A percentile compares a stretch with the other conserved stretches of the same genome.
phyloP scores from a whole-genome alignment of 1,140 invertebrate species.

The Sycophila sp. region DNA sequence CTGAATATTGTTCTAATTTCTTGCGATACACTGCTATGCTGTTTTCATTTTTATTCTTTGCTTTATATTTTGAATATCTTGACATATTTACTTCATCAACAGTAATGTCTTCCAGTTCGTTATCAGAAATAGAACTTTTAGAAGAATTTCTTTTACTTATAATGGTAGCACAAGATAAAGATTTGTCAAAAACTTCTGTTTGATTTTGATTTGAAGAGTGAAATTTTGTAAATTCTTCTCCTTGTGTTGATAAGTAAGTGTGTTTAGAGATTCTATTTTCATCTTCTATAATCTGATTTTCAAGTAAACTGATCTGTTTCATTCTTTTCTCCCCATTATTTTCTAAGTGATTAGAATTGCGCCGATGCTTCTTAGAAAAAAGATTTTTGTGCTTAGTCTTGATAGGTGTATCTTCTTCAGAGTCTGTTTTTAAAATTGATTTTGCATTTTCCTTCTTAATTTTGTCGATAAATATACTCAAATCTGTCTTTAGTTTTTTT shows the following conservation, averaged over 20 bases:
- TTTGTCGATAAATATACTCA: conserved; percentile 53
- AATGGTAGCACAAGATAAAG: neutral
- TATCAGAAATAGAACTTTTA: neutral
- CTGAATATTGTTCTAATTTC: conserved; percentile 15
- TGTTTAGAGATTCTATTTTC: too few relatives aligned
- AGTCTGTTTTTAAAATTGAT: conserved; percentile 40
- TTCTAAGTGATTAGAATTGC: conserved; percentile 19
- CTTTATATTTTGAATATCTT: conserved; percentile 57
- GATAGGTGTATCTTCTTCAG: conserved; percentile 41
- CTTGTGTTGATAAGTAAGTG: too few relatives aligned
- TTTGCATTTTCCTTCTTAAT: conserved; percentile 45
- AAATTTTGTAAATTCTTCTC: neutral
- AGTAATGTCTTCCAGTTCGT: conserved; percentile 3
- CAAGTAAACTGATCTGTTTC: conserved; percentile 44
- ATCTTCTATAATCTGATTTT: neutral
- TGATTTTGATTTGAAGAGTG: neutral
- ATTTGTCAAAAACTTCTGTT: neutral
- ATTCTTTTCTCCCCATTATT: neutral
- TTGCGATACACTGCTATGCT: conserved; percentile 49
- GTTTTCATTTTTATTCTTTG: conserved; percentile 45
- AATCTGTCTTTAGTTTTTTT: conserved; percentile 43
- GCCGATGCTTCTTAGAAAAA: conserved; percentile 40
- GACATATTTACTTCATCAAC: conserved; percentile 44
- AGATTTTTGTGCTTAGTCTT: conserved; percentile 44
- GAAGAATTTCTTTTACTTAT: neutral